Base-by-base conservation (phyloP, 2,797 vertebrate genomes). In the Leptoclinus maculatus region DNA sequence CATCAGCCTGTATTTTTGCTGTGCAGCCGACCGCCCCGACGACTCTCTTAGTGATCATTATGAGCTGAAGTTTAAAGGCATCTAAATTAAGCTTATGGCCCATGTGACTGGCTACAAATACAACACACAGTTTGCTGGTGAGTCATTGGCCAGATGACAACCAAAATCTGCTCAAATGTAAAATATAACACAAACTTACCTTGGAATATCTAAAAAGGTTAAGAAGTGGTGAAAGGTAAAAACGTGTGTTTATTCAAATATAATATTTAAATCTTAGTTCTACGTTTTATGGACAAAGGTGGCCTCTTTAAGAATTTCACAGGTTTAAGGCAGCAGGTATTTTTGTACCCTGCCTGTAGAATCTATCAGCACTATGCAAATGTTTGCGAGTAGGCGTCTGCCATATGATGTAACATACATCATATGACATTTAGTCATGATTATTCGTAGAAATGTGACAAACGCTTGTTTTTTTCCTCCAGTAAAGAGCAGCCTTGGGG, bases 31-130 rank as follows among this genome's bases (percentile, higher is more conserved):
- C 21, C 17, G 0, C 8, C 17, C 8, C 3, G 36, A 59, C 12
- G 68, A 4, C 47, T 10, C 29, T n/a, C 32, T 34, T 53, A 71
- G 74, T 16, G 57, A 45, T 71, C 19, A 34, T 36, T 49, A 39
- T 13, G 36, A 79, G 17, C 29, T 41, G 43, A 38, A 83, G 83
- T 80, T 25, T 53, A 14, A 78, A 65, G 54, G 27, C 9, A 36
- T 75, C 74, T 88, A 87, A 88, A 83, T 87, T 71, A 70, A 84
- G 74, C 66, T 7, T 10, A 27, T 43, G 74, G 12, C 39, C 21
- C 41, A 73, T 29, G 79, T 78, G 87, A 84, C 57, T 39, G 2
- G 4, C 58, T 63, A 36, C 2, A 80, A 78, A 90, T 74, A 75
- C 57, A 47, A 36, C 65, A 81, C 53, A 70, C 34, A 64, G 25